Evolutionary conservation across 2,113 vertebrate species (phyloP).

Genomic region (Pavo muticus): DNA sequence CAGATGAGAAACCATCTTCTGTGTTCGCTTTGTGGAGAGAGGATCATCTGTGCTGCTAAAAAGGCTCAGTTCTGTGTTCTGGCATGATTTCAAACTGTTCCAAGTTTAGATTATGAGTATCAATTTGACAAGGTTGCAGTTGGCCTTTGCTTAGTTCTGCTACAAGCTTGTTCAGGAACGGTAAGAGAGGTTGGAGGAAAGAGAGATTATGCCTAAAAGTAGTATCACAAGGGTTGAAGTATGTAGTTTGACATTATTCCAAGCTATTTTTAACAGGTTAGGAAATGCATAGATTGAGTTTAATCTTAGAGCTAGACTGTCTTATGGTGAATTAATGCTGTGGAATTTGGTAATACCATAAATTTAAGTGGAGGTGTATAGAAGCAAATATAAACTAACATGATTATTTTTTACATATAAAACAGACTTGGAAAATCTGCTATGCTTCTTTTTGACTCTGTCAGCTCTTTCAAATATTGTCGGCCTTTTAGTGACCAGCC

Average conservation of each 20-base stretch:
- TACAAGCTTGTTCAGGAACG: neutral
- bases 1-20: conserved; percentile 73
- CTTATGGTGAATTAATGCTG: neutral
- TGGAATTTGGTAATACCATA: neutral
- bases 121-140: neutral
- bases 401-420: neutral
- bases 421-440: neutral
- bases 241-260: neutral
- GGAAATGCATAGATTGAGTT: neutral
- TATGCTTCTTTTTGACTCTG: neutral
- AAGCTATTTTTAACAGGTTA: neutral
- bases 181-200: neutral
- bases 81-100: conserved; percentile 36
- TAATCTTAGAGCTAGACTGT: neutral
- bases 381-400: neutral
- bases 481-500: neutral
- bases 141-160: neutral
- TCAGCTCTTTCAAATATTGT: neutral
- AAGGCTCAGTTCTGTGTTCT: conserved; percentile 52
- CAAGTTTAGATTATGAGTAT: conserved; percentile 29
- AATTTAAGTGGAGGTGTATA: neutral
- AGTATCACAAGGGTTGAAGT: neutral
- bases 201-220: neutral
- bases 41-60: conserved; percentile 70
- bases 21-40: conserved; percentile 43